These are phyloP conservation scores for Tricholaema leucomelas DNA, from an alignment of 2,113 vertebrate genomes.

Conservation along the genomic window DNA sequence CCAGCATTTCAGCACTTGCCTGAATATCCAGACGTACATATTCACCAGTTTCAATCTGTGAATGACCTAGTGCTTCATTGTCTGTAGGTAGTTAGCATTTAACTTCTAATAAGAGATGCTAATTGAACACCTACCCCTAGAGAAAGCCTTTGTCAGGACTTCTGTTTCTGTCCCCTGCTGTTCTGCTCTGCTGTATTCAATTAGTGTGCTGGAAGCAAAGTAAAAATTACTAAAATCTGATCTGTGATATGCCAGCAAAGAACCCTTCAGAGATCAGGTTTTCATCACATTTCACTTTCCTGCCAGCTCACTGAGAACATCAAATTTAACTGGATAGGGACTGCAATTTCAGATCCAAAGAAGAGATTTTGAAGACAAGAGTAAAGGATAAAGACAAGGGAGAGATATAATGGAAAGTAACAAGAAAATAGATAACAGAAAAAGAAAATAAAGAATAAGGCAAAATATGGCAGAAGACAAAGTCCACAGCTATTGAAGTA, in stretches of 20 bases:
- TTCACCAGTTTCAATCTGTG: neutral
- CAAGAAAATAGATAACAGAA: neutral
- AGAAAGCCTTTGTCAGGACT: slow-evolving; percentile 61
- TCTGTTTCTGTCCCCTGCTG: slow-evolving; percentile 46
- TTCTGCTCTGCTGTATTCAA: slow-evolving; percentile 68
- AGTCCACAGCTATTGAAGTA: neutral
- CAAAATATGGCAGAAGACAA: neutral
- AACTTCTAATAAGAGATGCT: slow-evolving; percentile 54
- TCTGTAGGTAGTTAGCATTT: slow-evolving; percentile 28
- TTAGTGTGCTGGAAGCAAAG: slow-evolving; percentile 66
- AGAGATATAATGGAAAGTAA: neutral
- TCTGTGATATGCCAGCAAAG: slow-evolving; percentile 40
- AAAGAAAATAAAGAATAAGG: neutral
- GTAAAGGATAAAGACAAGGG: neutral
- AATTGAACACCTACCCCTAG: slow-evolving; percentile 57
- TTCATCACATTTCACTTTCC: slow-evolving; percentile 39
- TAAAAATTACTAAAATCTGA: slow-evolving; percentile 49
- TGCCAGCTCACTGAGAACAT: neutral
- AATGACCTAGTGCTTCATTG: slow-evolving; percentile 25
- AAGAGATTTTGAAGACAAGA: neutral
- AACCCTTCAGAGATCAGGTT: slow-evolving; percentile 37
- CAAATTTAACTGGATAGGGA: slow-evolving; percentile 30
- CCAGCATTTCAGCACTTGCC: neutral
- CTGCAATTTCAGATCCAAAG: neutral
- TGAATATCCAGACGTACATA: neutral